Conservation (phyloP, 2,888 invertebrate genomes). For the Mantis religiosa region DNA sequence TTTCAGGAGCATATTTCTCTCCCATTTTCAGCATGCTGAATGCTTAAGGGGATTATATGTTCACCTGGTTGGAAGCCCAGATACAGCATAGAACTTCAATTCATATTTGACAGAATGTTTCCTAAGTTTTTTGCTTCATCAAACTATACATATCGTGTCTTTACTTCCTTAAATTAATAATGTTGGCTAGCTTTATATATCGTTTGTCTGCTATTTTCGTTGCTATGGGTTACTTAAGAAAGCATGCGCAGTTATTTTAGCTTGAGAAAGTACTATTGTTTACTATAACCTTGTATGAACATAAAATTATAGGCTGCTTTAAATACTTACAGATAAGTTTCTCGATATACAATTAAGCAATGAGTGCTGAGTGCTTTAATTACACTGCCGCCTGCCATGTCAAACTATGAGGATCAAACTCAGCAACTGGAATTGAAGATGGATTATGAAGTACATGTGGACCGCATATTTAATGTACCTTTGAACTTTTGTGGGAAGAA, state of each 20-base stretch:
- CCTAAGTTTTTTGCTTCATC: too few relatives aligned
- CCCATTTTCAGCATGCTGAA: too few relatives aligned
- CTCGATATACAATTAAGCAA: background rate
- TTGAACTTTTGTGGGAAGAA: background rate
- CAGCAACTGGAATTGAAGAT: background rate
- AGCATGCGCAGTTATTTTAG: background rate
- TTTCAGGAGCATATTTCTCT: too few relatives aligned
- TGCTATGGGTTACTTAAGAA: background rate
- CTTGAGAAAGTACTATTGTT: background rate
- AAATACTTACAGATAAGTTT: background rate
- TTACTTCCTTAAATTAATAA: too few relatives aligned
- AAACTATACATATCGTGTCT: too few relatives aligned
- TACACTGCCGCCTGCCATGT: background rate
- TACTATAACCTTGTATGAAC: background rate
- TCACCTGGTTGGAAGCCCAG: too few relatives aligned
- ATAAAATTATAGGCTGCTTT: background rate
- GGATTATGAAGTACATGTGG: background rate
- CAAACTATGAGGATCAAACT: background rate
- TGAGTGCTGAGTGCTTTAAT: background rate
- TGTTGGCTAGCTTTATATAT: too few relatives aligned
- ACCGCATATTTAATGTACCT: background rate
- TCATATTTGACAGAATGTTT: too few relatives aligned
- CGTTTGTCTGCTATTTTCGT: background rate
- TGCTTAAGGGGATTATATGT: too few relatives aligned
- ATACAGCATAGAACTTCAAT: too few relatives aligned